Evolutionary conservation across 2,888 invertebrate genomes (phyloP), one percentile per base, ranked within the genome.

Genomic region (Amblyteles armatorius): DNA sequence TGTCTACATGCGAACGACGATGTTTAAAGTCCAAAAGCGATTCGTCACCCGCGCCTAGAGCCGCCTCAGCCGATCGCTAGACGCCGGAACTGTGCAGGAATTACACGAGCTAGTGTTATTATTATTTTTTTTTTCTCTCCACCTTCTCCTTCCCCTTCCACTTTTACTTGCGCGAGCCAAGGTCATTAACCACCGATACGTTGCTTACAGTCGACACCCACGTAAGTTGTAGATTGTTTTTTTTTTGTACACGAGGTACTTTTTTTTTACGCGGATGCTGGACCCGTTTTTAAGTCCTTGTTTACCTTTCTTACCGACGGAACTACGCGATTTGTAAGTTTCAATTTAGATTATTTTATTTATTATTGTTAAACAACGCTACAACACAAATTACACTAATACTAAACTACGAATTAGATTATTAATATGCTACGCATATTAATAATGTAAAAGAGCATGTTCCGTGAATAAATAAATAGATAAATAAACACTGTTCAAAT

Each of bases 21-120:
- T 40, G 87, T 87, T 85, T 85, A 85, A 87, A 87, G 87, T 87
- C 83, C 85, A 84, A 87, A 84, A 69, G 77, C 74, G 79, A 73
- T 82, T 86, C 79, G 65, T 82, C 81, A 81, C 71, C 72, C 69
- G 65, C 65, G 73, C 72, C 22, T 67, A 79, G 44, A 44, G 50
- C 50, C 50, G 69, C 33, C 40, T 69, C 81, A 63, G 68, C 48
- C 80, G 52, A 74, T 79, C 81, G 74, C 57, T 65, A 83, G 80
- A 86, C 85, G 74, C 78, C 83, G 78, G 85, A 76, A 83, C 52
- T 48, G 55, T 79, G 16, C 44, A 73, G 57, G 44, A 60, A 52
- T 36, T 33, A 60, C 57, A 76, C 26, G 22, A 29, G 44, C 44
- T 19, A n/a, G 40, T 40, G 7, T 36, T 36, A 40, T 40, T 11